These are phyloP conservation scores for Trachymyrmex septentrionalis DNA, from an alignment of 1,140 invertebrate species.

Conservation along the genomic window DNA sequence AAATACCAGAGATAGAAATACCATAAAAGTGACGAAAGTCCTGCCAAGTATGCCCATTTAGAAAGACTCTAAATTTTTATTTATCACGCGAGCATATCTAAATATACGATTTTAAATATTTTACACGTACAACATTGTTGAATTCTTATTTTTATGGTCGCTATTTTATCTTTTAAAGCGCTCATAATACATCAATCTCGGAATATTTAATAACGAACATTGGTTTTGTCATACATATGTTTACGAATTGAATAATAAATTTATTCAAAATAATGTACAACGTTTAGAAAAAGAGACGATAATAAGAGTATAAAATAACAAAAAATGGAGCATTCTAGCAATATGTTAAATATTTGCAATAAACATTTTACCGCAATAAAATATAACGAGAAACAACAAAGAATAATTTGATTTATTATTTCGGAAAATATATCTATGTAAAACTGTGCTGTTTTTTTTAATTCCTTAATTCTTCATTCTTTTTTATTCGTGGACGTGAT, in stretches of 20 bases:
- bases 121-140: background rate
- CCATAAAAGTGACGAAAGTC: conserved; percentile 46
- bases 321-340: background rate
- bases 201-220: background rate
- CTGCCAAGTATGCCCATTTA: background rate
- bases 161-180: conserved; percentile 42
- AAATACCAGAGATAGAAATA: background rate
- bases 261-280: background rate
- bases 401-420: background rate
- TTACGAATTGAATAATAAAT: conserved; percentile 2
- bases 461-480: conserved; percentile 16
- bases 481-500: conserved; percentile 30
- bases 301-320: background rate
- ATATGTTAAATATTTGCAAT: background rate
- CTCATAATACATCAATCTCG: conserved; percentile 10
- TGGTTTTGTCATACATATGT: background rate
- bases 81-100: conserved; percentile 31
- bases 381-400: background rate
- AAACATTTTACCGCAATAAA: background rate
- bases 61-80: conserved; percentile 44
- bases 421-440: background rate
- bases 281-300: background rate
- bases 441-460: background rate
- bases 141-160: conserved; percentile 22
- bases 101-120: conserved; percentile 36